Evolutionary conservation across 2,113 vertebrate genomes (phyloP).

Genomic region (Mastomys natalensis): DNA sequence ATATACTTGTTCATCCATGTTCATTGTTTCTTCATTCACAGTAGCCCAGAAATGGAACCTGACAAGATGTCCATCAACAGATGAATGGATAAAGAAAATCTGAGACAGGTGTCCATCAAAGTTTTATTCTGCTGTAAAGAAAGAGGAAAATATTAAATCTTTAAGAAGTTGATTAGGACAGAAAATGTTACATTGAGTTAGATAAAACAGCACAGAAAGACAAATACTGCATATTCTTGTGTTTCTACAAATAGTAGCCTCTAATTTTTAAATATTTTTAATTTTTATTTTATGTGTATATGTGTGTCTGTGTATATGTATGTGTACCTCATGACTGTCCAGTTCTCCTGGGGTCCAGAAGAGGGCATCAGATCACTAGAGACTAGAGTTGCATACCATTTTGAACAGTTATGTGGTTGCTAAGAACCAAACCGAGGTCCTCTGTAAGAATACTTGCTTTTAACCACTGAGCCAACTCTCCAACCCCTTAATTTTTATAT

Average conservation of each 20-base stretch:
- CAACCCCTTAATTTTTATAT: neutral
- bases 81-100: neutral
- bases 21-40: neutral
- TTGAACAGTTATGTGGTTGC: neutral
- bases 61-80: neutral
- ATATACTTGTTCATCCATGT: neutral
- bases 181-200: too few species aligned
- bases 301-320: neutral
- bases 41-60: neutral
- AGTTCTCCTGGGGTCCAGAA: neutral
- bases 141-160: neutral
- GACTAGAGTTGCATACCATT: neutral
- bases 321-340: neutral
- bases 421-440: neutral
- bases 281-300: neutral
- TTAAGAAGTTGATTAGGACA: neutral
- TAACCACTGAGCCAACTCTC: neutral
- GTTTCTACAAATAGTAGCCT: neutral
- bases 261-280: neutral
- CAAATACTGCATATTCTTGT: neutral
- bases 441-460: neutral
- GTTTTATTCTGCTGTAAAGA: neutral
- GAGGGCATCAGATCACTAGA: neutral
- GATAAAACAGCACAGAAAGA: neutral
- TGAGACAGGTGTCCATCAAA: neutral